These are phyloP conservation scores for Pseudorhombus dupliciocellatus DNA, from an alignment of 2,113 vertebrate genomes.

Conservation along the genomic window DNA sequence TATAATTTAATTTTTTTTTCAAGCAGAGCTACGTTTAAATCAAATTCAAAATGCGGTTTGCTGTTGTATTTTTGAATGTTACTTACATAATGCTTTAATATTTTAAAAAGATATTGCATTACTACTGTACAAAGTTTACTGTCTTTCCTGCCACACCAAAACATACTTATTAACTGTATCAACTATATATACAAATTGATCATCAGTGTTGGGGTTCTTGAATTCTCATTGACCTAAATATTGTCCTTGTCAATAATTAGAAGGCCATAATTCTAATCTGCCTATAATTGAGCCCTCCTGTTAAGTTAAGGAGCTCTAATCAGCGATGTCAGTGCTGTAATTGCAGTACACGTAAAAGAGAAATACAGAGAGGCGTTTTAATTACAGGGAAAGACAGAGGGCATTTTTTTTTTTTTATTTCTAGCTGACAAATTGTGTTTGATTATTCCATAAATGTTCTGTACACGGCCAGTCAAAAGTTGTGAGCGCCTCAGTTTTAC, in stretches of 20 bases:
- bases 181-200: neutral
- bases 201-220: neutral
- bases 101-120: too few relatives aligned
- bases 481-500: neutral
- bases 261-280: conserved; percentile 30
- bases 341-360: conserved; percentile 53
- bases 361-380: conserved; percentile 56
- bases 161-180: neutral
- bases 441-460: conserved; percentile 26
- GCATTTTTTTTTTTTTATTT: conserved; percentile 12
- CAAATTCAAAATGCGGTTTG: too few relatives aligned
- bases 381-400: conserved; percentile 45
- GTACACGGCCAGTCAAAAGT: neutral
- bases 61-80: too few relatives aligned
- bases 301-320: conserved; percentile 64
- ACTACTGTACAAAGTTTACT: too few relatives aligned
- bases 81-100: too few relatives aligned
- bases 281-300: conserved; percentile 37
- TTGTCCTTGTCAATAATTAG: conserved; percentile 30
- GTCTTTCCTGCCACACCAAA: neutral
- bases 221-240: conserved; percentile 20
- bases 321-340: conserved; percentile 57
- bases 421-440: conserved; percentile 34
- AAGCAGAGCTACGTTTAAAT: too few relatives aligned
- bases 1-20: too few relatives aligned